phyloP scores from a whole-genome alignment of 2,888 invertebrate genomes.

The Myopa testacea region DNA sequence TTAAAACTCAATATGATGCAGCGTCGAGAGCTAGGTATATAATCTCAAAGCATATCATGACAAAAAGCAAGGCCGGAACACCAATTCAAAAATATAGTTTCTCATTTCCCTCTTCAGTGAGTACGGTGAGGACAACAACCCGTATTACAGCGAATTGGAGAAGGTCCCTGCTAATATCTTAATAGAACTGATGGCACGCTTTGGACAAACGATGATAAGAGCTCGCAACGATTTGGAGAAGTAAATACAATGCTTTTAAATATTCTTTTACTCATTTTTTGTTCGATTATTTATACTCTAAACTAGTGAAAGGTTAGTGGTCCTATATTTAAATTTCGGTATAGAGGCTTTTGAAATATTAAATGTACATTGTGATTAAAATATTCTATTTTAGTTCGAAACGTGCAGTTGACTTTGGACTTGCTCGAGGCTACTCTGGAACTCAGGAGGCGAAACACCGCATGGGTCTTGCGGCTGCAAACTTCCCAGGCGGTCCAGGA shows the following conservation, averaged over 20 bases:
- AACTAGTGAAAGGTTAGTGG: background rate
- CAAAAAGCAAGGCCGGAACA: no score
- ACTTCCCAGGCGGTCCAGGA: conserved; percentile 89
- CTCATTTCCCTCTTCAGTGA: conserved; percentile 48
- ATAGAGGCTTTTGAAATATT: no score
- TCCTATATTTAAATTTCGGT: no score
- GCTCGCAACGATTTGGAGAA: conserved; percentile 84
- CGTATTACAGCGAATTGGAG: conserved; percentile 71
- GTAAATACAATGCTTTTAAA: conserved; percentile 69
- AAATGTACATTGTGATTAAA: background rate
- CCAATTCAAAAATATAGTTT: no score
- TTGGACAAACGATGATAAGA: conserved; percentile 80
- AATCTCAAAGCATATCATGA: no score
- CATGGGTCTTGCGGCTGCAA: conserved; percentile 90
- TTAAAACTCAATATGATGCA: no score
- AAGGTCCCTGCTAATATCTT: conserved; percentile 83
- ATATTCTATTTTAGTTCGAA: conserved; percentile 75
- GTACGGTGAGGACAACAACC: conserved; percentile 56
- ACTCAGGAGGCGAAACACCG: conserved; percentile 91
- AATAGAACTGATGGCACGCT: conserved; percentile 80
- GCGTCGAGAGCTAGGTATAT: no score
- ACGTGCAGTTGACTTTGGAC: conserved; percentile 87
- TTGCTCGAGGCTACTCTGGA: conserved; percentile 89
- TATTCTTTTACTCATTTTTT: background rate
- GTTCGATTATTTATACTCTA: background rate